Evolutionary conservation across 2,888 invertebrate species (phyloP).

Genomic region (Epsilonema sp.): DNA sequence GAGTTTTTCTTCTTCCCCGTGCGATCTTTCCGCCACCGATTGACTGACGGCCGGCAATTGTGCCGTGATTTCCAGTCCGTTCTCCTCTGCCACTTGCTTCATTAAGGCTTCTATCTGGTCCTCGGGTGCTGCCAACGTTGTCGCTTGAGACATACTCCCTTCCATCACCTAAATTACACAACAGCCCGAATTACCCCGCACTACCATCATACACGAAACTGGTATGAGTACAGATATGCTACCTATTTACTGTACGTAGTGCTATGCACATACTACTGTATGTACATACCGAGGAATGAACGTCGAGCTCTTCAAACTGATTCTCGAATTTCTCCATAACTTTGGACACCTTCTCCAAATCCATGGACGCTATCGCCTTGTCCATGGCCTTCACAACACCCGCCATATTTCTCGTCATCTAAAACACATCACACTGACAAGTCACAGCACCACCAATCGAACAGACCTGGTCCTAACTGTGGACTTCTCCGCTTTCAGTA

Average conservation of each 20-base stretch:
- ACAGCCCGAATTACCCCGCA: no score
- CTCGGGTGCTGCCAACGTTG: slow-evolving; percentile 5
- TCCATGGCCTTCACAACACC: slow-evolving; percentile 38
- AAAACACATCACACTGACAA: no score
- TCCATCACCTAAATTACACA: slow-evolving; percentile 12
- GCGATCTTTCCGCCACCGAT: no score
- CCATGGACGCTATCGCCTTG: slow-evolving; percentile 39
- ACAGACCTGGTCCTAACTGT: no score
- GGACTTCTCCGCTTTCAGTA: no score
- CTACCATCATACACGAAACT: no score
- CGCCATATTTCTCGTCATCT: slow-evolving; percentile 30
- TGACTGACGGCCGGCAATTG: slow-evolving; percentile 8
- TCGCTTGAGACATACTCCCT: slow-evolving; percentile 7
- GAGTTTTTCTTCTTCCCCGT: no score
- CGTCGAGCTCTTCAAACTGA: slow-evolving; percentile 41
- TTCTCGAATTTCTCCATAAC: slow-evolving; percentile 41
- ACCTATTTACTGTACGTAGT: no score
- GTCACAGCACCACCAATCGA: no score
- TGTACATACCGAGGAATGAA: slow-evolving; percentile 35
- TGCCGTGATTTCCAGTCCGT: slow-evolving; percentile 10
- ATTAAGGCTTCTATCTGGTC: slow-evolving; percentile 8
- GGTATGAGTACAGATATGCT: no score
- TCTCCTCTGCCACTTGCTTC: slow-evolving; percentile 10
- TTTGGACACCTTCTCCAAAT: slow-evolving; percentile 35
- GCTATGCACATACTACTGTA: no score